Conservation (phyloP, 2,888 invertebrate species). For the Zaprionus obscuricornis region DNA sequence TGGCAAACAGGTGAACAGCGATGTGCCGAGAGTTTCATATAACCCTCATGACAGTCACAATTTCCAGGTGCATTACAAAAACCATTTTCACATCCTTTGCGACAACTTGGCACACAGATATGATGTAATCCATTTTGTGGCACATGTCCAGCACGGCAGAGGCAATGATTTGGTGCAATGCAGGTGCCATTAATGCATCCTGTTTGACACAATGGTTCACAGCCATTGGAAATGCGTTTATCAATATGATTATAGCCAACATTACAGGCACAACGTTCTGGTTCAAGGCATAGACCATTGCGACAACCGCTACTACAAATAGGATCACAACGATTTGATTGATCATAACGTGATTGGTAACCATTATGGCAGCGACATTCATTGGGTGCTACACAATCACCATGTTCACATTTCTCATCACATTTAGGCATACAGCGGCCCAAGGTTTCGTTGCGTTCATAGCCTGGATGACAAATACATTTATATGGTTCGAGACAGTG, state of each 20-base stretch:
- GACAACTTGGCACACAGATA: constrained; percentile 80
- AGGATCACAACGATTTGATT: constrained; percentile 71
- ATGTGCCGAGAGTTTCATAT: constrained; percentile 65
- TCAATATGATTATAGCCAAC: constrained; percentile 68
- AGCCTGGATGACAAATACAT: constrained; percentile 85
- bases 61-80: constrained; percentile 79
- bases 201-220: constrained; percentile 84
- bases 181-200: constrained; percentile 85
- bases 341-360: constrained; percentile 64
- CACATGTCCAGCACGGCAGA: constrained; percentile 76
- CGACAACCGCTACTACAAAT: constrained; percentile 76
- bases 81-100: constrained; percentile 82
- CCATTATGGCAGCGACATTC: constrained; percentile 84
- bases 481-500: constrained; percentile 85
- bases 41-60: constrained; percentile 80
- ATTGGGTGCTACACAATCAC: constrained; percentile 83
- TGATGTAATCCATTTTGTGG: constrained; percentile 70
- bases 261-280: constrained; percentile 83
- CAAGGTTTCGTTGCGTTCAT: constrained; percentile 55
- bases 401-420: constrained; percentile 72
- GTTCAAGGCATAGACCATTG: constrained; percentile 81
- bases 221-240: constrained; percentile 68
- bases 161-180: constrained; percentile 81
- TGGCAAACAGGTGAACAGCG: constrained; percentile 75
- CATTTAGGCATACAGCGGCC: constrained; percentile 74